Base-by-base conservation (phyloP, 2,888 invertebrate species). In the Rotaria macrura region DNA sequence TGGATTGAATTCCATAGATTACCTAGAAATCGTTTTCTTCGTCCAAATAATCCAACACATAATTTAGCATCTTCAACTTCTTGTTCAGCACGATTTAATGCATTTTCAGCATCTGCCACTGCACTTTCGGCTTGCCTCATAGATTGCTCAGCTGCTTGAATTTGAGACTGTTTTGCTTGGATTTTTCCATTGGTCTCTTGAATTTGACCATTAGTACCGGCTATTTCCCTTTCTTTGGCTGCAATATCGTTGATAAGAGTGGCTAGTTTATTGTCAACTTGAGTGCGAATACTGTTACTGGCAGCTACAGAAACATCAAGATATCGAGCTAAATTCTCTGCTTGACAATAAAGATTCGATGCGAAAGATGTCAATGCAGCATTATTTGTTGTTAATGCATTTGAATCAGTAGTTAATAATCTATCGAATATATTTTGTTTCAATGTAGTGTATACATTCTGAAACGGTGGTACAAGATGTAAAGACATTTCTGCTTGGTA, bases 21-120 rank as follows among this genome's bases (percentile, higher is more conserved):
- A 79, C 74, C 74, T 2, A 79, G 74, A 79, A 79, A 79, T 79
- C 74, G 43, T 79, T 79, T 79, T 79, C 43, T 17, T 43, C 74
- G 20, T 79, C 74, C 74, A 25, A 79, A 79, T 79, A 79, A 79
- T 40, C 74, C 74, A 0, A 5, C 4, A 25, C 74, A 79, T 79
- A 43, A 43, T 79, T 25, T 2, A 25, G 74, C 74, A 43, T 79
- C 43, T 79, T 40, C 74, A 79, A 79, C 74, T 43, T 79, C 74
- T 43, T 79, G 23, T 79, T 79, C 74, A 43, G 74, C 74, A 25
- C 25, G 17, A 12, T 23, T 20, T 79, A 79, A 40, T 4, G 74
- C 74, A 79, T 79, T 79, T 79, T 79, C 38, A 43, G 74, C 74
- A 2, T 40, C 74, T 23, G 40, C 10, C 2, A 79, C 74, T 9